Evolutionary conservation across 1,140 invertebrate species (phyloP).

Genomic region (Ceratina calcarata): DNA sequence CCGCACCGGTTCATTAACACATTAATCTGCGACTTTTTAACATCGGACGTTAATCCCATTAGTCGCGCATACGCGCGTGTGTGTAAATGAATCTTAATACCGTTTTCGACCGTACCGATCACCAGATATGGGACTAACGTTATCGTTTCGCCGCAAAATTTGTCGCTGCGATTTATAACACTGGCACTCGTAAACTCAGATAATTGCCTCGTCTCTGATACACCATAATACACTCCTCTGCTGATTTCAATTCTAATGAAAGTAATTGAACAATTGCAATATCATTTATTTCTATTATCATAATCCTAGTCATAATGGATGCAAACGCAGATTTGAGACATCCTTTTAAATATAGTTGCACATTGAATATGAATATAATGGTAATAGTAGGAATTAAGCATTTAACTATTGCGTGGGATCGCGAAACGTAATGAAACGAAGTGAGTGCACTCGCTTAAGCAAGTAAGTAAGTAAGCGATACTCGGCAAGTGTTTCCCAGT

Average conservation of each 20-base stretch:
- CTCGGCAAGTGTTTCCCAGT: background rate
- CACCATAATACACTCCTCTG: background rate
- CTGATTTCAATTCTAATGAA: no score
- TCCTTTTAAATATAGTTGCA: no score
- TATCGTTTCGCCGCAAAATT: background rate
- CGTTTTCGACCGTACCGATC: background rate
- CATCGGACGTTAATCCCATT: slow-evolving; percentile 33
- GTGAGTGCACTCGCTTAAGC: background rate
- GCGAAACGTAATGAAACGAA: background rate
- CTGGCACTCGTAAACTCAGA: background rate
- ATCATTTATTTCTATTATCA: no score
- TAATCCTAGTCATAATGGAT: no score
- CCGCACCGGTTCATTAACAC: slow-evolving; percentile 45
- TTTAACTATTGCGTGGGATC: no score
- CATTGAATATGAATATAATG: no score
- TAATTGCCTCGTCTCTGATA: background rate
- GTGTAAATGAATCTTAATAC: slow-evolving; percentile 42
- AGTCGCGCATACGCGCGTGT: background rate
- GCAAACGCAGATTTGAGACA: no score
- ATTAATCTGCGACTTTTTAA: slow-evolving; percentile 46
- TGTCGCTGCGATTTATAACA: background rate
- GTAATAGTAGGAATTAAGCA: no score
- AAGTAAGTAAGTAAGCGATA: slow-evolving; percentile 7
- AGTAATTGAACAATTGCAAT: no score
- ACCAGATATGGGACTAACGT: background rate